Evolutionary conservation across 2,888 invertebrate species (phyloP), one percentile per base, ranked within the genome.

Genomic region (Petrolisthes manimaculis): DNA sequence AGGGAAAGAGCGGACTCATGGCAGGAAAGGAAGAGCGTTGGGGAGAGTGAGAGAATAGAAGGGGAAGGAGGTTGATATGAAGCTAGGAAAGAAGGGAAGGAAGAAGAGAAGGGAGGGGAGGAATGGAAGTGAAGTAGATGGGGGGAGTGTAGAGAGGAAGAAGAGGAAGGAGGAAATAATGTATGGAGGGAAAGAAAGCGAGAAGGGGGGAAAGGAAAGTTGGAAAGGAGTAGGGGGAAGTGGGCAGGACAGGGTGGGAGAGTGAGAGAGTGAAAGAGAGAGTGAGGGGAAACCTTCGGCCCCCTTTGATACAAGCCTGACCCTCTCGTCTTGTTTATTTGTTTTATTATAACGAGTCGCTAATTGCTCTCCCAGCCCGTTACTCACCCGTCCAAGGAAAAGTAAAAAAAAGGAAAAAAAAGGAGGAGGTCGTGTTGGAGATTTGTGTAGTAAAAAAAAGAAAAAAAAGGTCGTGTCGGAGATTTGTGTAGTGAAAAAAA

Each of bases 311-410:
- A 86, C 86, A 18, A 24, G 77, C 81, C 82, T 82, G 21, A 37
- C 82, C 86, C 83, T 74, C 75, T 56, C 24, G 75, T 74, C 37
- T 86, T 83, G 83, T 86, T 86, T 86, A 83, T 86, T 86, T 86
- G 18, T 82, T 56, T 86, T 86, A 82, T 83, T 86, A 86, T 83
- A 86, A 86, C 86, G 86, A 86, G 82, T 86, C 86, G 83, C 86
- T 86, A 86, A 86, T 86, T 86, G 86, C 82, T 86, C 86, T 51
- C 21, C 75, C 86, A 67, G 75, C 86, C 86, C 83, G 82, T 77
- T 77, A 86, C 82, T 83, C 86, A 51, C 14, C 37, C 82, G 77
- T 83, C 80, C 69, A 71, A 56, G 74, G 75, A 83, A 86, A 86
- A 84, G 54, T 51, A 79, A 4, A 78, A 37, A 37, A 69, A 21